phyloP scores from a whole-genome alignment of 1,140 invertebrate genomes.

The Trinorchestia longiramus region DNA sequence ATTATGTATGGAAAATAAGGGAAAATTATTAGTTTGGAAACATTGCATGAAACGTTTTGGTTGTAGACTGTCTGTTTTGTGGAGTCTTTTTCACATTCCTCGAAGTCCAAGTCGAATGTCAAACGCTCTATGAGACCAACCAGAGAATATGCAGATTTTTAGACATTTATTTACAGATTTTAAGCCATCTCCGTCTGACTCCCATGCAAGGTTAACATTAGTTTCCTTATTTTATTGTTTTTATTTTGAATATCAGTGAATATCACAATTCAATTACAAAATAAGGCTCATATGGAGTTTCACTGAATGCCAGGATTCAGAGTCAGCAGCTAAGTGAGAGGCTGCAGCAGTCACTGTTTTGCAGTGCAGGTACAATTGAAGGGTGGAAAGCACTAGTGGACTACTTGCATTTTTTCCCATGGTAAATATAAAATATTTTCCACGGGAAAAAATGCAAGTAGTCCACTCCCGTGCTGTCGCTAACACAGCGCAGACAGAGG shows the following conservation, averaged over 20 bases:
- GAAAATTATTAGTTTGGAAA: not conserved
- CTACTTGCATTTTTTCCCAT: no score
- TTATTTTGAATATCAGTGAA: not conserved
- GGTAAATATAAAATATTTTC: no score
- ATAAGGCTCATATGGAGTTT: not conserved
- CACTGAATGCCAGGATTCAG: not conserved
- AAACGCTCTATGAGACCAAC: not conserved
- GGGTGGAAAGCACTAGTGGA: no score
- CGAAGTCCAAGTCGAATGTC: not conserved
- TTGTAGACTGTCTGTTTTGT: not conserved
- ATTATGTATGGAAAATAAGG: not conserved
- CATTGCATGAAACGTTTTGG: not conserved
- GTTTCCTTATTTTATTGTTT: not conserved
- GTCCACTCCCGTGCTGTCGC: no score
- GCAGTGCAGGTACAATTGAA: no score
- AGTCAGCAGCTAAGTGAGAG: not conserved
- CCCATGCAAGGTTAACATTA: not conserved
- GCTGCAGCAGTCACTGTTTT: no score
- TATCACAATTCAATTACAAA: not conserved
- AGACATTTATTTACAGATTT: not conserved
- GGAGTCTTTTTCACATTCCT: not conserved
- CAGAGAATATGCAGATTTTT: not conserved
- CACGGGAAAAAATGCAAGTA: no score
- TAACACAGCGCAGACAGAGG: no score
- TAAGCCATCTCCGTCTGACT: not conserved